Evolutionary conservation across 2,888 invertebrate species (phyloP), one percentile per base, ranked within the genome.

Genomic region (Acanthoscelides obtectus): DNA sequence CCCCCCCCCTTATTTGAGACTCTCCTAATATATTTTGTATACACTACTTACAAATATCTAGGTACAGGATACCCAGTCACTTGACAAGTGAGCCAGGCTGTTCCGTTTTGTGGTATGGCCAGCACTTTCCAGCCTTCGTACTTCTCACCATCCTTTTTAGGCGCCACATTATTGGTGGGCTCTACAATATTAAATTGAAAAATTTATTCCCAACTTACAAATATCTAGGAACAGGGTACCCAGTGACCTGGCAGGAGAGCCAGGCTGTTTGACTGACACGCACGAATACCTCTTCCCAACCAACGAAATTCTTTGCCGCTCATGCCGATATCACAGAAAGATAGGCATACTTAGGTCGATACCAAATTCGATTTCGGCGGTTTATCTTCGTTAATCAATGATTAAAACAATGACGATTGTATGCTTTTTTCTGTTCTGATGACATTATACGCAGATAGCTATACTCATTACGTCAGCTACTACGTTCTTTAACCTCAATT

Each of bases 241-340:
- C 91, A 82, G 90, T 89, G 76, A 91, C 89, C 84, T 90, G 90
- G 85, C 92, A 93, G 78, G 90, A 89, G 83, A 93, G 86, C 84
- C 90, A 91, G 76, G 89, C 89, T 78, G 87, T 86, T 77, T 84
- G 83, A 73, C 82, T 84, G 80, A 84, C 82, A 69, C 85, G 84
- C 79, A 90, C 88, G 82, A 83, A 84, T 80, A 89, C 84, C 77
- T 91, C 89, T 83, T 90, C 89, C 87, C 90, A 90, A 82, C 92
- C 85, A 70, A 82, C 83, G 76, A 85, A 85, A 69, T 81, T 79
- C 80, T 88, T 88, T 73, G 88, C 87, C 77, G 88, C 88, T 82
- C 89, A n/a, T n/a, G n/a, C n/a, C n/a, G n/a, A n/a, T n/a, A 25
- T 6, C 25, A 45, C 45, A 45, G 5, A 45, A 45, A 45, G 19